Base-by-base conservation (phyloP, 2,113 vertebrate species). In the Apodemus sylvaticus region DNA sequence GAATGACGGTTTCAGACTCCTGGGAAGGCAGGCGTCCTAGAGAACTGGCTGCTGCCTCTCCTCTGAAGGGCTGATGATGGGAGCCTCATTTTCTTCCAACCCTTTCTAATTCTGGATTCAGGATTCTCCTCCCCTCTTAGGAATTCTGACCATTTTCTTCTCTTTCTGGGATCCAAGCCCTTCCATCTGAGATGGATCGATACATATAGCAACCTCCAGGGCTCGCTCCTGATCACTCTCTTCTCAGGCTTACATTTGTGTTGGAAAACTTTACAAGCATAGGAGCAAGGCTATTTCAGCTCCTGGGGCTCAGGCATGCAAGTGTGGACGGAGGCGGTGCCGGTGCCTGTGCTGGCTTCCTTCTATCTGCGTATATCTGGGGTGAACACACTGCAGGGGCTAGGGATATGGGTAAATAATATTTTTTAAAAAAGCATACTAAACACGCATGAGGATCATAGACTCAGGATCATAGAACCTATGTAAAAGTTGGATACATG, bases 201-300 rank as follows among this genome's bases (percentile, higher is more conserved):
- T 48, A 24, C 3, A 34, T 24, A 90, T 68, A 87, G 42, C 1
- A 36, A 68, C 34, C 78, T 76, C 62, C 64, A 48, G 36, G 34
- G 78, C 31, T 68, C 78, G 62, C 31, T 83, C 19, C 71, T 36
- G 68, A 62, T 83, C 60, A 89, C 31, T 76, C 29, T 53, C 86
- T 83, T 36, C 90, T 95, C 42, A 85, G 64, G 70, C 10, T 45
- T 79, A 14, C 1, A 48, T 45, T 66, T 78, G 4, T 71, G 31
- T 76, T 89, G 89, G 71, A 91, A 95, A 95, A 93, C 42, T 10
- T 70, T 36, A 62, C 34, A 71, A 70, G 95, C 5, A 17, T 45
- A 92, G 83, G 68, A 70, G 17, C n/a, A 68, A 92, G 29, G 64
- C 12, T 60, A 29, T 24, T 81, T 89, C n/a, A 19, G 20, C 88